phyloP scores from a whole-genome alignment of 2,888 invertebrate genomes.

The Drosophila borborema region DNA sequence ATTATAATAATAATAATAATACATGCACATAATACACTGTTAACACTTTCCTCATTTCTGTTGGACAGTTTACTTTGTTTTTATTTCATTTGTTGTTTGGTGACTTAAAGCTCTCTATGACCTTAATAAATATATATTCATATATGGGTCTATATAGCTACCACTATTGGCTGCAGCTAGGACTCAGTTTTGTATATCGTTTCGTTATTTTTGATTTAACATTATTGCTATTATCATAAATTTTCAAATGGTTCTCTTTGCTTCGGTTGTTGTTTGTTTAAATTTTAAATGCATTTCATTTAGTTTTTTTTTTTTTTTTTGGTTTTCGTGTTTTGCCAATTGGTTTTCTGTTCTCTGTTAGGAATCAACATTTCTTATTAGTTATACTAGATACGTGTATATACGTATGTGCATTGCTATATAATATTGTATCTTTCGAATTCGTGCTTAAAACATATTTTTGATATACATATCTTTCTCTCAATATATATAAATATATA shows the following conservation, averaged over 20 bases:
- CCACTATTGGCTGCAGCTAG: slow-evolving; percentile 55
- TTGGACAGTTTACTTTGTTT: slow-evolving; percentile 21
- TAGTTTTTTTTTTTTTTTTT: slow-evolving; percentile 10
- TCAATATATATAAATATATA: slow-evolving; percentile 36
- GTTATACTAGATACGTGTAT: slow-evolving; percentile 60
- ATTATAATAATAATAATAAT: slow-evolving; percentile 54
- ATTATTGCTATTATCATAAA: slow-evolving; percentile 27
- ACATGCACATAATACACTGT: slow-evolving; percentile 63
- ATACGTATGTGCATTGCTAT: slow-evolving; percentile 63
- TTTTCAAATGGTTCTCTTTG: slow-evolving; percentile 26
- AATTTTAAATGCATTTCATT: slow-evolving; percentile 55
- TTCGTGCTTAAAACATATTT: slow-evolving; percentile 68
- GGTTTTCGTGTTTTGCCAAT: slow-evolving; percentile 26
- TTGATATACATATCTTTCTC: slow-evolving; percentile 60
- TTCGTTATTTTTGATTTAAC: slow-evolving; percentile 44
- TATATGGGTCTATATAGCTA: slow-evolving; percentile 14
- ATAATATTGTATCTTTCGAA: slow-evolving; percentile 63
- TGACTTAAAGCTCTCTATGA: slow-evolving; percentile 54
- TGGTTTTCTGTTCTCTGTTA: slow-evolving; percentile 27
- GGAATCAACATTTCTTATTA: slow-evolving; percentile 65
- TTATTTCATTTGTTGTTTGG: slow-evolving; percentile 28
- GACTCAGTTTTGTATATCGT: slow-evolving; percentile 56
- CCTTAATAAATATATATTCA: slow-evolving; percentile 10
- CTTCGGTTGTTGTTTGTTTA: slow-evolving; percentile 26
- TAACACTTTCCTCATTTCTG: slow-evolving; percentile 23